phyloP scores from a whole-genome alignment of 2,888 invertebrate genomes.

The Atrina japonica region DNA sequence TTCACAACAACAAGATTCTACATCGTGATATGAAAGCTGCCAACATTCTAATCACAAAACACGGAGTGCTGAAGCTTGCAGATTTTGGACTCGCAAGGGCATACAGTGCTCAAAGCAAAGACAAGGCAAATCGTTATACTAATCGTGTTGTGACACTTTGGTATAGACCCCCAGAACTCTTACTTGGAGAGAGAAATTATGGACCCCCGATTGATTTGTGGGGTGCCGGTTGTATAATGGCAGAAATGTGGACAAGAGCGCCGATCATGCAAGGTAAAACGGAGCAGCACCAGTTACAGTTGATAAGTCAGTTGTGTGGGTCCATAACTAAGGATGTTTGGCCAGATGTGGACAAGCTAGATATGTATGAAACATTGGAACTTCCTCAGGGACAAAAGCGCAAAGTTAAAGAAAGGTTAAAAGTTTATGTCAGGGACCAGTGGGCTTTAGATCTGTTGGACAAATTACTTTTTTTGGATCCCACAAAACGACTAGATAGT shows the following conservation, averaged over 20 bases:
- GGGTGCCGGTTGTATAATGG: conserved; percentile 99
- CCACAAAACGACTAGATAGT: conserved; percentile 91
- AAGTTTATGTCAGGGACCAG: conserved; percentile 94
- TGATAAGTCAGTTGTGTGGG: conserved; percentile 97
- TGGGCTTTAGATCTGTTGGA: conserved; percentile 96
- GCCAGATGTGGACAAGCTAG: conserved; percentile 92
- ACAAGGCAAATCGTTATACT: conserved; percentile 95
- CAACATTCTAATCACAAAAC: conserved; percentile 97
- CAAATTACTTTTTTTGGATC: conserved; percentile 94
- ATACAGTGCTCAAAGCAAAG: conserved; percentile 88
- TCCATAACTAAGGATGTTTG: conserved; percentile 96
- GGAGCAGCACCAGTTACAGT: conserved; percentile 96
- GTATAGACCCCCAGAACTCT: conserved; percentile 86
- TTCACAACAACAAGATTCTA: conserved; percentile 90
- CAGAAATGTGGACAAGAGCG: conserved; percentile 97
- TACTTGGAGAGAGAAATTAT: conserved; percentile 89
- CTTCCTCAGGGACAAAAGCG: conserved; percentile 77
- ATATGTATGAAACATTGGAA: conserved; percentile 85
- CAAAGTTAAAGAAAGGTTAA: conserved; percentile 83
- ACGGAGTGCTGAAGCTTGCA: conserved; percentile 92
- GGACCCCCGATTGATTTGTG: conserved; percentile 97
- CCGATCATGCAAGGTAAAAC: conserved; percentile 91
- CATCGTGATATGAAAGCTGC: conserved; percentile 97
- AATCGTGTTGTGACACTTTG: conserved; percentile 98
- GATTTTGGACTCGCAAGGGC: conserved; percentile 98